These are phyloP conservation scores for Lithophane ornitopus DNA, from an alignment of 2,888 invertebrate species.

Conservation along the genomic window DNA sequence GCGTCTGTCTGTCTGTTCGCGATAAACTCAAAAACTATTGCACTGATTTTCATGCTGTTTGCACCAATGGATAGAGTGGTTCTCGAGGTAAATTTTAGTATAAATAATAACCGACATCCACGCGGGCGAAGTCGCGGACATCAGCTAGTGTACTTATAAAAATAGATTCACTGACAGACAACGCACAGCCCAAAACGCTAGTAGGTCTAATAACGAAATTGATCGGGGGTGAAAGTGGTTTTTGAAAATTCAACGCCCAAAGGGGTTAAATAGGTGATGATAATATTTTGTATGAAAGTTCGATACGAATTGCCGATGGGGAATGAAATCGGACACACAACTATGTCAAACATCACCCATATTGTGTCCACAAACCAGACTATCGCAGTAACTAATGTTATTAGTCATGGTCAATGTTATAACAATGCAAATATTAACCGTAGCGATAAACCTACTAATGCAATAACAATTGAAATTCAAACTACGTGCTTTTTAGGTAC, in stretches of 20 bases:
- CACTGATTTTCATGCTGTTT: too few relatives aligned
- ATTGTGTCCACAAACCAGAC: neutral
- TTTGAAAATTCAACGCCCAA: neutral
- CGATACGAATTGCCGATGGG: neutral
- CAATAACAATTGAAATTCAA: conserved; percentile 17
- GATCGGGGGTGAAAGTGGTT: neutral
- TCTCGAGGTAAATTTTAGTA: too few relatives aligned
- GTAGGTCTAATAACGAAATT: neutral
- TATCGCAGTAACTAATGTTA: conserved; percentile 21
- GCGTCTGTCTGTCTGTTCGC: too few relatives aligned
- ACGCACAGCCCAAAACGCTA: neutral
- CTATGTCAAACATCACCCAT: neutral
- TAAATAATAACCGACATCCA: too few relatives aligned
- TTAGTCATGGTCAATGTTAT: conserved; percentile 17
- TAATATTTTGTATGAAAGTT: neutral
- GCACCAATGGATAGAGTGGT: too few relatives aligned
- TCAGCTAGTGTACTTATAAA: too few relatives aligned
- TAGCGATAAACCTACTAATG: conserved; percentile 1
- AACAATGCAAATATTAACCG: conserved; percentile 3
- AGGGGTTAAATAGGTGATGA: neutral
- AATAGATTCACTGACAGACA: neutral
- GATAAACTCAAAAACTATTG: too few relatives aligned
- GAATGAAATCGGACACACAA: neutral
- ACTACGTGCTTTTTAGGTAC: neutral
- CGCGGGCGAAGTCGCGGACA: too few relatives aligned